Base-by-base conservation (phyloP, 2,797 vertebrate genomes). In the Hozukius guyotensis region DNA sequence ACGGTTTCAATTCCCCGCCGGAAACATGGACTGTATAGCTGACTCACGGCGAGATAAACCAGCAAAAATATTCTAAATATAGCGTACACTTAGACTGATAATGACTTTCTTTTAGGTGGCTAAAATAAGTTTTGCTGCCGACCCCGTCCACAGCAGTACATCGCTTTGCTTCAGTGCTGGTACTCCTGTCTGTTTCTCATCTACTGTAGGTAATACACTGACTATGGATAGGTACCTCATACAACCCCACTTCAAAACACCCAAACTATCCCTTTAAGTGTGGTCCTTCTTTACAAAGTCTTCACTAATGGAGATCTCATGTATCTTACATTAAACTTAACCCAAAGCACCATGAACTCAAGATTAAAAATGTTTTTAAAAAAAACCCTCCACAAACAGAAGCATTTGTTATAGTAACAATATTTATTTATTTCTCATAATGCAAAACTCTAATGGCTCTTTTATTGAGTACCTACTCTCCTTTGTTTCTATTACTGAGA, bases 241-340 rank as follows among this genome's bases (percentile, higher is more conserved):
- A 52, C 4, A 52, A 46, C 14, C 6, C 42, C 42, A 46, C 42
- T 46, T 1, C 6, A 46, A 52, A n/a, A n/a, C 18, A 52, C 18
- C 49, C 0, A 0, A n/a, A 52, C 18, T n/a, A 5, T n/a, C 49
- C 49, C 49, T 52, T 52, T 1, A 20, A 22, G 6, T 34, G 8
- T 34, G 25, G 25, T 22, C 20, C 0, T 55, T 46, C 14, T 25
- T 71, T n/a, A 53, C 8, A 25, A 1, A 6, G 5, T 24, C 59
- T 46, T 10, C 12, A 24, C n/a, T 5, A 6, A 63, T 18, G 16
- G n/a, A 67, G 31, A 29, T 10, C 36, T 78, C 29, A 38, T 3
- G 12, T 49, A 42, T 56, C 2, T 22, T 27, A 8, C 8, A 16
- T 46, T 55, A n/a, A 62, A 25, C 32, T 24, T 22, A 24, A 69